Percentiles rank a stretch among this genome's conserved stretches.
Evolutionary conservation across 2,797 vertebrate species (phyloP).

Genomic region (Semotilus atromaculatus): DNA sequence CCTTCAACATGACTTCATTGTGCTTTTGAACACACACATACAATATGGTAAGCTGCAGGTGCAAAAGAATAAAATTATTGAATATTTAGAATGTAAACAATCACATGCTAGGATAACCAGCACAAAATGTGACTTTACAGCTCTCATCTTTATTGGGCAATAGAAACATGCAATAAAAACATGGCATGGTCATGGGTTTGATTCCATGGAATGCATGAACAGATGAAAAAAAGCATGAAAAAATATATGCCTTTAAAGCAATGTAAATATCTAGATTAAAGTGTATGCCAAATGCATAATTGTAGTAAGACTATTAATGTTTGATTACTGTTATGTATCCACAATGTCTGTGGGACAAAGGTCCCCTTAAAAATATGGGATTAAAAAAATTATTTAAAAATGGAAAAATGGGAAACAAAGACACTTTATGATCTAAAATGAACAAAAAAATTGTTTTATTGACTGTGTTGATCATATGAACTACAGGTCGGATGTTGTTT

Average conservation of each 20-base stretch:
- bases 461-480: not conserved
- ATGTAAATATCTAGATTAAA: not conserved
- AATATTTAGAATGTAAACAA: not conserved
- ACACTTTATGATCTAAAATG: not conserved
- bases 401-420: not conserved
- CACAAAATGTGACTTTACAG: not conserved
- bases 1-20: constrained; percentile 81
- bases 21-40: constrained; percentile 79
- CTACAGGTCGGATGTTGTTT: constrained; percentile 3
- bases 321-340: not conserved
- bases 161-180: not conserved
- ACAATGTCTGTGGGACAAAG: not conserved
- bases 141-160: not conserved
- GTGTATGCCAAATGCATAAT: not conserved
- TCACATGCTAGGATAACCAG: not conserved
- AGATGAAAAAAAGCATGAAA: not conserved
- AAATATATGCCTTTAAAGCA: not conserved
- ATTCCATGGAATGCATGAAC: not conserved
- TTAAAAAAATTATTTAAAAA: not conserved
- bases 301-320: not conserved
- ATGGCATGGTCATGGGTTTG: not conserved
- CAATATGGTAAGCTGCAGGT: not conserved
- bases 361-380: not conserved
- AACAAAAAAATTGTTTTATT: not conserved
- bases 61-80: constrained; percentile 5